These are phyloP conservation scores for Meles meles DNA, from an alignment of 2,113 vertebrate species.

Conservation along the genomic window DNA sequence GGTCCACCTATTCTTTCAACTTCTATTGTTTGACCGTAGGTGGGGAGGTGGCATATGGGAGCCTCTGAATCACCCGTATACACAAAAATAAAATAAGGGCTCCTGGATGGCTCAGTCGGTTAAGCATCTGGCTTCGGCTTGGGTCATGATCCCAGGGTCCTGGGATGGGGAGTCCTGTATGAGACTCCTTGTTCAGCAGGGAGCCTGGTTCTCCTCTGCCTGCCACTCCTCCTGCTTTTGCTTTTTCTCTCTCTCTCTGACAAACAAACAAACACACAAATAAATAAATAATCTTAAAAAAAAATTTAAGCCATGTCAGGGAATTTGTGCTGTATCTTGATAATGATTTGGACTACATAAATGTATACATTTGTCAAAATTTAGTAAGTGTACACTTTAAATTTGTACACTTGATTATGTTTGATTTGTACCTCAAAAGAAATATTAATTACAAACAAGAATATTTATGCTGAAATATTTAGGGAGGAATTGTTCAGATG, in stretches of 20 bases:
- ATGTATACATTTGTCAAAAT: conserved; percentile 10
- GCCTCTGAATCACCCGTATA: not conserved
- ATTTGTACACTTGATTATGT: not conserved
- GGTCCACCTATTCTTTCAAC: not conserved
- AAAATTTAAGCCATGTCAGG: not conserved
- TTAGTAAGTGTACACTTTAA: not conserved
- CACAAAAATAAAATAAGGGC: not conserved
- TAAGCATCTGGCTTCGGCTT: not conserved
- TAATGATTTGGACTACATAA: not conserved
- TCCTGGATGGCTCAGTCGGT: not conserved
- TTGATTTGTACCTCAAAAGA: not conserved
- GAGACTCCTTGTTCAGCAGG: not conserved
- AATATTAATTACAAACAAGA: not conserved
- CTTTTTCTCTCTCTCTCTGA: not conserved
- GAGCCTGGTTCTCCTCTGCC: not conserved
- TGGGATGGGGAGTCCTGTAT: not conserved
- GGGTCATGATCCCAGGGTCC: not conserved
- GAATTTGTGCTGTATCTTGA: not conserved
- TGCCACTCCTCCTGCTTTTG: not conserved
- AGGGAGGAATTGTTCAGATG: not conserved
- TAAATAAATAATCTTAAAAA: not conserved
- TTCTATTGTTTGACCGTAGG: not conserved
- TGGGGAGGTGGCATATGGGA: not conserved
- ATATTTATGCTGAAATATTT: not conserved
- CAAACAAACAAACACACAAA: not conserved